Conservation (phyloP, 2,888 invertebrate species). For the Polia nebulosa region DNA sequence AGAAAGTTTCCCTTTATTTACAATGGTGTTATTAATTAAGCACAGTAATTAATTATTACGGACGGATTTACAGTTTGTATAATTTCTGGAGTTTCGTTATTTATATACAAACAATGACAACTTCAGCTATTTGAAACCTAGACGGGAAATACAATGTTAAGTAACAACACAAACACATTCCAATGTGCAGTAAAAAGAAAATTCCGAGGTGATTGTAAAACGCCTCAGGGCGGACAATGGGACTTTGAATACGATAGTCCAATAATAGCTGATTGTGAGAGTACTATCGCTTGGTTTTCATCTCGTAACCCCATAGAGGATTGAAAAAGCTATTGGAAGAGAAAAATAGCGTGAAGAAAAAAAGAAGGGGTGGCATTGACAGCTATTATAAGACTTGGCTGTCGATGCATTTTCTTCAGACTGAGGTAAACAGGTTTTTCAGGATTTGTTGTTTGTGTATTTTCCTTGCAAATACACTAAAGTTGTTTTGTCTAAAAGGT, state of each 20-base stretch:
- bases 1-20: slow-evolving; percentile 38
- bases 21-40: slow-evolving; percentile 8
- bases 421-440: slow-evolving; percentile 7
- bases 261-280: slow-evolving; percentile 59
- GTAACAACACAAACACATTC: slow-evolving; percentile 37
- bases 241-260: slow-evolving; percentile 58
- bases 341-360: slow-evolving; percentile 32
- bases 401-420: slow-evolving; percentile 33
- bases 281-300: slow-evolving; percentile 55
- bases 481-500: slow-evolving; percentile 12
- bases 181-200: slow-evolving; percentile 46
- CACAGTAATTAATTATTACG: slow-evolving; percentile 15
- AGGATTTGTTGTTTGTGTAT: slow-evolving; percentile 9
- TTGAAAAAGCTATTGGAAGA: slow-evolving; percentile 50
- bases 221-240: slow-evolving; percentile 47
- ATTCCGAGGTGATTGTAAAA: slow-evolving; percentile 45
- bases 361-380: slow-evolving; percentile 36
- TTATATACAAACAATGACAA: background rate
- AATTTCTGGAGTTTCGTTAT: background rate
- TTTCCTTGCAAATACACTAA: slow-evolving; percentile 11
- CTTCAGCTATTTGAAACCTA: background rate
- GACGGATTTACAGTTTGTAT: background rate
- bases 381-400: slow-evolving; percentile 39
- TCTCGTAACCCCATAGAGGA: slow-evolving; percentile 53
- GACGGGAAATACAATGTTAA: slow-evolving; percentile 7